Evolutionary conservation across 2,797 vertebrate species (phyloP).

Genomic region (Peromyscus aztecus): DNA sequence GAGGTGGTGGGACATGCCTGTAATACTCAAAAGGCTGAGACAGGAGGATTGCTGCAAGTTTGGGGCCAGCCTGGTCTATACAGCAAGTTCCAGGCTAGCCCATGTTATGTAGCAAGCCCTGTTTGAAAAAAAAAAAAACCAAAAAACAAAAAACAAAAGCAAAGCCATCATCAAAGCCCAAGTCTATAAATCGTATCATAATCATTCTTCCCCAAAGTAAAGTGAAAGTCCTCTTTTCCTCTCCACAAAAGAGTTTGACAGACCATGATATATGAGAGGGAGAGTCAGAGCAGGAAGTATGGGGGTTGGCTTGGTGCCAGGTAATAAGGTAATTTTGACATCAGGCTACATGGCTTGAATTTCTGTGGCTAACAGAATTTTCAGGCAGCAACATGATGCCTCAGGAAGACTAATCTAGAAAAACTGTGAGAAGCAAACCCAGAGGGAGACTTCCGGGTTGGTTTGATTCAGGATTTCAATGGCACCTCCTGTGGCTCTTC

Average conservation of each 20-base stretch:
- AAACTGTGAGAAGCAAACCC: background rate
- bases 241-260: background rate
- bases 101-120: background rate
- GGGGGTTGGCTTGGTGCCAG: background rate
- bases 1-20: no score
- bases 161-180: background rate
- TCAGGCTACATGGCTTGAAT: background rate
- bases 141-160: background rate
- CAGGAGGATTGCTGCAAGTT: background rate
- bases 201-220: background rate
- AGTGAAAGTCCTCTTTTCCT: background rate
- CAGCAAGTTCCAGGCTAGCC: background rate
- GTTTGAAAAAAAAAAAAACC: background rate
- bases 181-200: background rate
- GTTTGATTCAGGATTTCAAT: background rate
- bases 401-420: background rate
- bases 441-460: background rate
- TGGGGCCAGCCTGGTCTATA: background rate
- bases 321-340: background rate
- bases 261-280: background rate
- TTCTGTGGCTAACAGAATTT: background rate
- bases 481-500: background rate
- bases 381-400: background rate
- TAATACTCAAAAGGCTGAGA: background rate
- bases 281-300: background rate